Evolutionary conservation across 2,888 invertebrate genomes (phyloP), one percentile per base, ranked within the genome.

Genomic region (Cordylochernes scorpioides): DNA sequence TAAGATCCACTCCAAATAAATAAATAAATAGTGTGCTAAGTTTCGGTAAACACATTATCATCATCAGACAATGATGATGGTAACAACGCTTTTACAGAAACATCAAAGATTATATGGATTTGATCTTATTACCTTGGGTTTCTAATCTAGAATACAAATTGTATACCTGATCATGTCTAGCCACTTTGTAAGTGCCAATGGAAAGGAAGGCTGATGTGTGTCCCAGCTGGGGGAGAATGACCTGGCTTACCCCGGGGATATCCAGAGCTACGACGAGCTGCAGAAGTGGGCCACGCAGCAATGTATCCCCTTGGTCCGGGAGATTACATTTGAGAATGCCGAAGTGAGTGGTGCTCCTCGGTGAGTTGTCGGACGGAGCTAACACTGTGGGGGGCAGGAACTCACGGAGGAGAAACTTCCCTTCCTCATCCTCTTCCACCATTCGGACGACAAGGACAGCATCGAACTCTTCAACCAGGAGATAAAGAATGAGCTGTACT

Each of bases 261-360:
- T 53, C 24, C 38, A 37, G 17, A 46, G 50, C 35, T 57, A 50
- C 38, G 84, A 86, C 45, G 74, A 78, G 42, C 49, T 91, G n/a
- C 50, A 52, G 24, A 62, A 66, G 34, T 94, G 94, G 94, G 64
- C 72, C 1, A 68, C 73, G 36, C 74, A 82, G 42, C 80, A 78
- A 49, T 97, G 97, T 52, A 75, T 94, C 21, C 91, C 97, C 0
- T 58, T 94, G 9, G 94, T 99, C 0, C 63, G 97, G 30, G 94
- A 97, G 56, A 97, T 99, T 35, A 99, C 94, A 0, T 99, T 99
- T 55, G 91, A 94, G 56, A 99, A 99, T 61, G 97, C 97, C 2
- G 97, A 97, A 51, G 56, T 55, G 35, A 14, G 32, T 21, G 17
- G 14, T 27, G 24, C 6, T 22, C 5, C 6, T n/a, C 18, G 9